These are phyloP conservation scores for Himalopsyche kuldschensis DNA, from an alignment of 2,888 invertebrate genomes.

Conservation along the genomic window DNA sequence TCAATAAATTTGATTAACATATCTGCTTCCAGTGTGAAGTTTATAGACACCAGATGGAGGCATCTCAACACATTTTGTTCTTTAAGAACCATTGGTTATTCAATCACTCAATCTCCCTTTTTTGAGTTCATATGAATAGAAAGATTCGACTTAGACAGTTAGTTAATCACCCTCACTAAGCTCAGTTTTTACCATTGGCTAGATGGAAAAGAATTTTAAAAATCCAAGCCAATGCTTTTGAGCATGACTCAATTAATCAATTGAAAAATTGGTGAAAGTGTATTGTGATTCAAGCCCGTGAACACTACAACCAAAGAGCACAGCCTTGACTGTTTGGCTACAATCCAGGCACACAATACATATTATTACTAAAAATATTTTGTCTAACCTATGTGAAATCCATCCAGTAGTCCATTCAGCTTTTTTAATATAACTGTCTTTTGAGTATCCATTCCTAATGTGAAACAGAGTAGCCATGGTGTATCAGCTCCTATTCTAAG, in stretches of 20 bases:
- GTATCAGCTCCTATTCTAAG: conserved; percentile 46
- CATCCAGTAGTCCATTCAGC: conserved; percentile 60
- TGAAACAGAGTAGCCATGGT: conserved; percentile 61
- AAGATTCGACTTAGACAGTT: no score
- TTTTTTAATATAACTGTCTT: conserved; percentile 63
- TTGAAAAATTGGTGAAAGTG: not conserved
- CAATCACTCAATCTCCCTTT: no score
- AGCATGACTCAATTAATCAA: not conserved
- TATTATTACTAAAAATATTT: not conserved
- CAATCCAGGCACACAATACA: not conserved
- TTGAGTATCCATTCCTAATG: conserved; percentile 56
- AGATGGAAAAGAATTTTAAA: not conserved
- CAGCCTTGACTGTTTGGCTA: not conserved
- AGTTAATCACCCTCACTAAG: no score
- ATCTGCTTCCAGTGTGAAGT: no score
- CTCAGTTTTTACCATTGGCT: not conserved
- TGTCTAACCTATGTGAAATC: conserved; percentile 55
- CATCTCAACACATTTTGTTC: no score
- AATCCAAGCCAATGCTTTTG: not conserved
- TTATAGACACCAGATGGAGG: no score
- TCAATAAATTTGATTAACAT: not conserved
- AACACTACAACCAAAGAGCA: not conserved
- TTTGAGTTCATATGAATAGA: no score
- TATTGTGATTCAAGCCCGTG: not conserved
- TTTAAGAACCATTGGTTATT: no score